Evolutionary conservation across 2,113 vertebrate species (phyloP).

Genomic region (Gnathonemus longibarbis): DNA sequence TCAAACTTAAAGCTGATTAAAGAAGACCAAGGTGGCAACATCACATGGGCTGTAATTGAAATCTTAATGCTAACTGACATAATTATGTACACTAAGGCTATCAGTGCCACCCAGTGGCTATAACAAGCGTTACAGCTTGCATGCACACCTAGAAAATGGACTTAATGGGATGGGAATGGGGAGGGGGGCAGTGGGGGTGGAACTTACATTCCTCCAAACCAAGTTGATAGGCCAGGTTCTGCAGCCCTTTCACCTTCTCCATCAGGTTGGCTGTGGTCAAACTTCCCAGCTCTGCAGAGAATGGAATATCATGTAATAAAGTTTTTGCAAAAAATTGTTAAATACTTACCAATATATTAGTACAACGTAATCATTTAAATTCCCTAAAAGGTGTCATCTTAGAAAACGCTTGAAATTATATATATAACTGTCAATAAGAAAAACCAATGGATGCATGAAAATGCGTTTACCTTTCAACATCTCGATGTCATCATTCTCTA

Average conservation of each 20-base stretch:
- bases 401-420: background rate
- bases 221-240: slow-evolving; percentile 94
- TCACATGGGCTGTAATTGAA: background rate
- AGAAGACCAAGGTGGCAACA: slow-evolving; percentile 7
- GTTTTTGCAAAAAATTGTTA: background rate
- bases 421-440: background rate
- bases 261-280: slow-evolving; percentile 95
- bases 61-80: slow-evolving; percentile 1
- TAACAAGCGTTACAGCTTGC: background rate
- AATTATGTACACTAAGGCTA: slow-evolving; percentile 9
- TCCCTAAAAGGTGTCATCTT: background rate
- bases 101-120: slow-evolving; percentile 58
- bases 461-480: slow-evolving; percentile 84
- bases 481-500: slow-evolving; percentile 93
- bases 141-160: background rate
- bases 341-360: background rate
- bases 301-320: background rate
- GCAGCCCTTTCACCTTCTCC: slow-evolving; percentile 96
- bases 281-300: slow-evolving; percentile 78
- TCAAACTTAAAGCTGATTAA: background rate
- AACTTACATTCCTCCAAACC: slow-evolving; percentile 97
- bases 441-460: background rate
- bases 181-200: too few species aligned
- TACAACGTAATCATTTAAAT: background rate
- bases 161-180: too few species aligned